Percentiles rank a stretch among this genome's conserved stretches.
Evolutionary conservation across 2,888 invertebrate species (phyloP).

Genomic region (Metopia argyrocephala): DNA sequence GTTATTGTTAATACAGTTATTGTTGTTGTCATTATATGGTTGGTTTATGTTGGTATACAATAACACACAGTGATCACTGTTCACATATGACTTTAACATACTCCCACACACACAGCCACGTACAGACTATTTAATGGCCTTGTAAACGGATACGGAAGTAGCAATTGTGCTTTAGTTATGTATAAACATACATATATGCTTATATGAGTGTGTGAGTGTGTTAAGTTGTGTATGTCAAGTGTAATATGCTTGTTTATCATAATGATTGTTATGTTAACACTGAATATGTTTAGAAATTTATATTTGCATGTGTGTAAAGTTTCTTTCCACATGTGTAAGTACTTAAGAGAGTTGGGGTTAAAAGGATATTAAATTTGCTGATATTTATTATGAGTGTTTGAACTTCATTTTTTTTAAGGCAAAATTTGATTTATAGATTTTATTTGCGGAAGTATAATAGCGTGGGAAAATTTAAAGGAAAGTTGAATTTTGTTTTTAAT

Average conservation of each 20-base stretch:
- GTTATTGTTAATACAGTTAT: slow-evolving; percentile 31
- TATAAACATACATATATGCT: neutral
- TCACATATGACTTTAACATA: neutral
- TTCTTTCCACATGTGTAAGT: slow-evolving; percentile 6
- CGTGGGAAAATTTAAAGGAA: too few relatives aligned
- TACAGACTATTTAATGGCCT: slow-evolving; percentile 36
- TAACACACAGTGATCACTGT: slow-evolving; percentile 26
- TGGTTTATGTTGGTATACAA: slow-evolving; percentile 25
- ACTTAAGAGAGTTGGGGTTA: slow-evolving; percentile 4
- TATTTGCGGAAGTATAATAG: too few relatives aligned
- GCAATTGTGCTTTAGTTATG: slow-evolving; percentile 47
- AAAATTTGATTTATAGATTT: neutral
- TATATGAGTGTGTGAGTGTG: neutral
- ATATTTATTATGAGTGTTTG: slow-evolving; percentile 42
- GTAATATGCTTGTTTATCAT: slow-evolving; percentile 60
- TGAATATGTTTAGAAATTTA: slow-evolving; percentile 54
- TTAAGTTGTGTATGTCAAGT: slow-evolving; percentile 34
- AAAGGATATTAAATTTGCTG: slow-evolving; percentile 55
- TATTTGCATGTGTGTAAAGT: slow-evolving; percentile 39
- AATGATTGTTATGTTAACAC: slow-evolving; percentile 64
- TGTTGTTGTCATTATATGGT: slow-evolving; percentile 33
- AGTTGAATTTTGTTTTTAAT: too few relatives aligned
- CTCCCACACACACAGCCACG: neutral
- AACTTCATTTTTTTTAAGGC: neutral
- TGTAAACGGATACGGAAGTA: slow-evolving; percentile 63